phyloP scores from a whole-genome alignment of 2,888 invertebrate genomes.

The Ametastegia equiseti region DNA sequence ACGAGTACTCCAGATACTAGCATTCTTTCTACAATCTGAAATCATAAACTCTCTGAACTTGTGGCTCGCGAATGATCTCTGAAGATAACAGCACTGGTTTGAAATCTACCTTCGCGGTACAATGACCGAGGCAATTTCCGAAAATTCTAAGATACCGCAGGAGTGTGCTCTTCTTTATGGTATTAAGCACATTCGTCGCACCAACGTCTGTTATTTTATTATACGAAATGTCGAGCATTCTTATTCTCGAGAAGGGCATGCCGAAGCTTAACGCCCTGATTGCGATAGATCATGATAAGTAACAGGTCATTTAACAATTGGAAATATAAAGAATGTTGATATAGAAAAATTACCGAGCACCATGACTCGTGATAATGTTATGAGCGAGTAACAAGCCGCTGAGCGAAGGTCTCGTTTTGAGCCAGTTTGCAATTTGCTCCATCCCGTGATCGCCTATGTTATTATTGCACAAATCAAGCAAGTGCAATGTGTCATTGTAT shows the following conservation, averaged over 20 bases:
- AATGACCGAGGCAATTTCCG: constrained; percentile 74
- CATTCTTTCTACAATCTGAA: constrained; percentile 74
- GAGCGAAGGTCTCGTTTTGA: constrained; percentile 77
- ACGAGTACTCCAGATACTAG: constrained; percentile 71
- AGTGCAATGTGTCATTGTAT: constrained; percentile 77
- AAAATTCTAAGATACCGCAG: constrained; percentile 74
- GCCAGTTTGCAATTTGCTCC: constrained; percentile 78
- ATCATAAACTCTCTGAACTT: constrained; percentile 42
- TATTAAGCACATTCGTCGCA: constrained; percentile 78
- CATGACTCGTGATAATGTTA: constrained; percentile 79
- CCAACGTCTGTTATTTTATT: constrained; percentile 79
- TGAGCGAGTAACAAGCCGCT: constrained; percentile 78
- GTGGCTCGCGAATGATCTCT: neutral
- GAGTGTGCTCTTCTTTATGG: constrained; percentile 78
- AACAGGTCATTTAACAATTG: constrained; percentile 8
- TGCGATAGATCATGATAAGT: constrained; percentile 46
- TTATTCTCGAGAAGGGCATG: constrained; percentile 79
- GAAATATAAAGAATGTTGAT: neutral
- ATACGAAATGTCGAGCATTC: constrained; percentile 79
- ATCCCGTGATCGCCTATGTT: constrained; percentile 80
- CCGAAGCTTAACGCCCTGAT: constrained; percentile 78
- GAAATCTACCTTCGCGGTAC: constrained; percentile 67
- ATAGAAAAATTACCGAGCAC: constrained; percentile 74
- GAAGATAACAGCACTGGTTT: neutral
- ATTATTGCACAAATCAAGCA: constrained; percentile 81